Conservation (phyloP, 2,113 vertebrate genomes). For the Kryptolebias marmoratus region DNA sequence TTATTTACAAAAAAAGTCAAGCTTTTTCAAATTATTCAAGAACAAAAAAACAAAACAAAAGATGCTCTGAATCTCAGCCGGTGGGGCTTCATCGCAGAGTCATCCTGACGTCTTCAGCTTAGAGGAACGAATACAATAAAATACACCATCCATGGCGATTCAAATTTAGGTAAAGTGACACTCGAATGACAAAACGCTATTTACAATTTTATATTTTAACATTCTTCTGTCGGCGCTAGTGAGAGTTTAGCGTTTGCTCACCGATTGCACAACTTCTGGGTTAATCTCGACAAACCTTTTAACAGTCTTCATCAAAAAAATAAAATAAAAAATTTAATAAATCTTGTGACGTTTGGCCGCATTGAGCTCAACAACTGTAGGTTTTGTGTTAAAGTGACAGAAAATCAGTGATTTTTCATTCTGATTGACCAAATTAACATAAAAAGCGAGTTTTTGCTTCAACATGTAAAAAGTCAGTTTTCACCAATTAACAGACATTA, state of each 20-base stretch:
- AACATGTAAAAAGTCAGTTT: background rate
- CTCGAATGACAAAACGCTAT: constrained; percentile 11
- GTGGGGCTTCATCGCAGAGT: constrained; percentile 22
- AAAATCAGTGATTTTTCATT: background rate
- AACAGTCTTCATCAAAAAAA: background rate
- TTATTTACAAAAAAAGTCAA: constrained; percentile 22
- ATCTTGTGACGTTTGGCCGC: too few relatives aligned
- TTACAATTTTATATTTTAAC: constrained; percentile 14
- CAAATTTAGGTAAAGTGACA: constrained; percentile 29
- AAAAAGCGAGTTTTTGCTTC: background rate
- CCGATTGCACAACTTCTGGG: constrained; percentile 16
- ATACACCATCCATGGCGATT: constrained; percentile 8
- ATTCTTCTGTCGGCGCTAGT: constrained; percentile 3
- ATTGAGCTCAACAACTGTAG: background rate
- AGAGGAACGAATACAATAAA: constrained; percentile 47
- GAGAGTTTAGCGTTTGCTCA: background rate
- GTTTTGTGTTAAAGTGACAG: background rate
- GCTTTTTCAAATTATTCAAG: background rate
- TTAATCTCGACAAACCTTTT: constrained; percentile 33
- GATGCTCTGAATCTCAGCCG: background rate
- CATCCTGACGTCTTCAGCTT: constrained; percentile 21
- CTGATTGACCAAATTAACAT: background rate
- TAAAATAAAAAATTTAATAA: background rate
- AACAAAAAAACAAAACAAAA: constrained; percentile 26
- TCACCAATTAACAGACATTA: constrained; percentile 15